Evolutionary conservation across 2,888 invertebrate genomes (phyloP).

Genomic region (Leucophenga maculata): DNA sequence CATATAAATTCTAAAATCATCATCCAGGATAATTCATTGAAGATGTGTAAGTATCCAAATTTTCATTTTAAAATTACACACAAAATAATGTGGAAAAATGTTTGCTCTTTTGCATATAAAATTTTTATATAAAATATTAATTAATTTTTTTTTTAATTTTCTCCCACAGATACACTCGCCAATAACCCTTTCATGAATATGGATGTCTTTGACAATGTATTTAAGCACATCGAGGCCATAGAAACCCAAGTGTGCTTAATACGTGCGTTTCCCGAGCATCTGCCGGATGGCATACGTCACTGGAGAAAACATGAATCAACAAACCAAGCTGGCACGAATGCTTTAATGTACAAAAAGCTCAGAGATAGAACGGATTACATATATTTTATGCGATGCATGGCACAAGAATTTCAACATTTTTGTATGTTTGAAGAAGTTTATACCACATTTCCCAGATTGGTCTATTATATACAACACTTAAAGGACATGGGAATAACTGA

Average conservation of each 20-base stretch:
- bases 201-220: not conserved
- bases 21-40: too few species aligned
- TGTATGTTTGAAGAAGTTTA: constrained; percentile 53
- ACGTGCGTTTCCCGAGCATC: not conserved
- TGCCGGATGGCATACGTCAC: not conserved
- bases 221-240: not conserved
- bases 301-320: not conserved
- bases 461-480: constrained; percentile 53
- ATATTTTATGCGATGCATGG: constrained; percentile 11
- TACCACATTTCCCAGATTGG: constrained; percentile 46
- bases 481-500: constrained; percentile 49
- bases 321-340: not conserved
- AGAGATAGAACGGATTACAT: not conserved
- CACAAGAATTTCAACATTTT: constrained; percentile 39
- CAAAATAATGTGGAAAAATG: too few species aligned
- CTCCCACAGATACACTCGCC: too few species aligned
- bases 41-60: too few species aligned
- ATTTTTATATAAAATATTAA: too few species aligned
- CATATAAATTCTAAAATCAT: too few species aligned
- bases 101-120: too few species aligned
- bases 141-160: too few species aligned
- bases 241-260: not conserved
- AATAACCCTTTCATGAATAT: too few species aligned
- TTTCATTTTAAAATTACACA: too few species aligned
- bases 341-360: too few species aligned